Evolutionary conservation across 2,113 vertebrate species (phyloP).

Genomic region (Brachirus orientalis): DNA sequence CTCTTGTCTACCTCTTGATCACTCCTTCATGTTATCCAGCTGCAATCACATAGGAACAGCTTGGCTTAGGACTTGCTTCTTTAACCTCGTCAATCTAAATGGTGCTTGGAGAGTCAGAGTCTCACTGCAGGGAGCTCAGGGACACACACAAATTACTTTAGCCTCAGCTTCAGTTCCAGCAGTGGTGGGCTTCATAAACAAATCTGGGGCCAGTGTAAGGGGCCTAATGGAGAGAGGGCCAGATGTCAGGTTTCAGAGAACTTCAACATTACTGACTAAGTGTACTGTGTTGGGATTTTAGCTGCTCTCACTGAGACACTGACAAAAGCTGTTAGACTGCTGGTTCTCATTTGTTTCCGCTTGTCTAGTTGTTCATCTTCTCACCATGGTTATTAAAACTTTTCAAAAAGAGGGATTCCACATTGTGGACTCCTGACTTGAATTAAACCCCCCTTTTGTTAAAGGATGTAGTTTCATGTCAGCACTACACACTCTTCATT

Average conservation of each 20-base stretch:
- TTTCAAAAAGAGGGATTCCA: slow-evolving; percentile 21
- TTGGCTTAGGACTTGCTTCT: slow-evolving; percentile 40
- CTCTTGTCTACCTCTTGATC: slow-evolving; percentile 17
- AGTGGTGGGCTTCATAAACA: slow-evolving; percentile 31
- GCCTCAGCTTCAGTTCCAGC: slow-evolving; percentile 32
- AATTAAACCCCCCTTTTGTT: slow-evolving; percentile 34
- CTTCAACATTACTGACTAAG: slow-evolving; percentile 23
- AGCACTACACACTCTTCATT: slow-evolving; percentile 21
- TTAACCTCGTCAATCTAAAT: slow-evolving; percentile 66
- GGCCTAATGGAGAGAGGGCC: slow-evolving; percentile 20
- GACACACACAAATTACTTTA: slow-evolving; percentile 59
- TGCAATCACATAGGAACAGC: slow-evolving; percentile 63
- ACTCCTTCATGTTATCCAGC: slow-evolving; percentile 51
- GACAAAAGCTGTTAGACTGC: slow-evolving; percentile 14
- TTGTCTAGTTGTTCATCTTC: slow-evolving; percentile 14
- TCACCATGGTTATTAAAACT: slow-evolving; percentile 36
- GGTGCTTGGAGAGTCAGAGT: slow-evolving; percentile 28
- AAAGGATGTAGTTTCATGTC: slow-evolving; percentile 44
- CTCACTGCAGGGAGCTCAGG: slow-evolving; percentile 48
- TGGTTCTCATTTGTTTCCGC: slow-evolving; percentile 23
- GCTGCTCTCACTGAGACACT: slow-evolving; percentile 15
- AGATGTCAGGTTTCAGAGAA: slow-evolving; percentile 17
- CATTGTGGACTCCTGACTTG: slow-evolving; percentile 21
- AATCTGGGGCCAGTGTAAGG: slow-evolving; percentile 24
- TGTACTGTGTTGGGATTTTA: slow-evolving; percentile 11